Evolutionary conservation across 2,888 invertebrate species (phyloP).

Genomic region (Adela reaumurella): DNA sequence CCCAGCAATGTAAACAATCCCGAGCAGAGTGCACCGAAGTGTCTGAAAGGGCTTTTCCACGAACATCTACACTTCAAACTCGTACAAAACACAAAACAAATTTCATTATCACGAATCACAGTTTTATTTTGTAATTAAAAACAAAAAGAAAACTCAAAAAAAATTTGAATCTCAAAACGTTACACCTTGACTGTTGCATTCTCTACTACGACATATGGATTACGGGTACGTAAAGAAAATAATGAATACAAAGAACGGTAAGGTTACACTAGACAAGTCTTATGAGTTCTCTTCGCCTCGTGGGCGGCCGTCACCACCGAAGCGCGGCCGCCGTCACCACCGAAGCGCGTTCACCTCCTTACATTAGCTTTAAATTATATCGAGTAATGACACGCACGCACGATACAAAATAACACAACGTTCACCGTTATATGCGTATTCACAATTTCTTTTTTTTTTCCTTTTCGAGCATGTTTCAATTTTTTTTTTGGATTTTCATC

Average conservation of each 20-base stretch:
- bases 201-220: constrained; percentile 29
- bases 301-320: too few relatives aligned
- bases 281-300: constrained; percentile 37
- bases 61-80: not conserved
- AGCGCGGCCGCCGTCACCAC: too few relatives aligned
- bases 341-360: too few relatives aligned
- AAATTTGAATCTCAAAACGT: not conserved
- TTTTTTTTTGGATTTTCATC: not conserved
- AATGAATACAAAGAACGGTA: constrained; percentile 51
- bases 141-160: constrained; percentile 36
- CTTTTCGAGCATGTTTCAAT: not conserved
- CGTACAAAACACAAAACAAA: not conserved
- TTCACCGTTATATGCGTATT: not conserved
- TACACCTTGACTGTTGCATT: not conserved
- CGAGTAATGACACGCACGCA: not conserved
- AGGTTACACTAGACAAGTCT: constrained; percentile 54
- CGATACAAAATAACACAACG: not conserved
- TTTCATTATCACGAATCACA: constrained; percentile 36
- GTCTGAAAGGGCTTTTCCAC: too few relatives aligned
- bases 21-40: too few relatives aligned
- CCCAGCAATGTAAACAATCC: too few relatives aligned
- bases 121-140: constrained; percentile 49
- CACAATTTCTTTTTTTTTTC: not conserved
- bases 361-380: constrained; percentile 20
- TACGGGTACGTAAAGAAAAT: constrained; percentile 41